A percentile compares a stretch with the other conserved stretches of the same genome.
Evolutionary conservation across 2,888 invertebrate genomes (phyloP).

Genomic region (Craniophora ligustri): DNA sequence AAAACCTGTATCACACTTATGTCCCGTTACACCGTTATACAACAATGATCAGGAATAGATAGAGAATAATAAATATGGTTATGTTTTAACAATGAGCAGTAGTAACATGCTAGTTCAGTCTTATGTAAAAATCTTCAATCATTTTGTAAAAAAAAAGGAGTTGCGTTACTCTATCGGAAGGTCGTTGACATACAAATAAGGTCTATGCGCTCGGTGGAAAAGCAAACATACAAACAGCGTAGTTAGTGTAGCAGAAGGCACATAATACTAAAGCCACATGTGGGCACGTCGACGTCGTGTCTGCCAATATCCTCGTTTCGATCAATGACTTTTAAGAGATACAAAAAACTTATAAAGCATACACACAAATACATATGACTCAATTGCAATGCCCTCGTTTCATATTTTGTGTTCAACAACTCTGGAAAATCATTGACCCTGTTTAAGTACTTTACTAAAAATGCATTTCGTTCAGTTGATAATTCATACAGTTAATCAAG

Average conservation of each 20-base stretch:
- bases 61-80: no score
- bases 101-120: no score
- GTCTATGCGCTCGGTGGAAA: constrained; percentile 4
- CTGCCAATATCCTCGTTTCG: constrained; percentile 57
- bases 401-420: constrained; percentile 52
- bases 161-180: constrained; percentile 9
- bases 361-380: constrained; percentile 48
- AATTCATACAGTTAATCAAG: not conserved
- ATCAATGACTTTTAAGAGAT: constrained; percentile 66
- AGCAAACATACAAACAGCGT: constrained; percentile 8
- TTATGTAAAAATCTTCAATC: no score
- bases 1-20: constrained; percentile 45
- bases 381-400: constrained; percentile 74
- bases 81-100: constrained; percentile 6
- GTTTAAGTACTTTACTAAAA: constrained; percentile 38
- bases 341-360: not conserved
- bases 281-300: constrained; percentile 13
- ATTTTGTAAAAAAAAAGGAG: not conserved
- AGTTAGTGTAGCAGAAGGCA: constrained; percentile 5
- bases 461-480: constrained; percentile 3
- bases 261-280: constrained; percentile 5
- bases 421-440: constrained; percentile 57
- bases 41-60: no score
- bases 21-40: constrained; percentile 61
- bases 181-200: constrained; percentile 37